Evolutionary conservation across 2,797 vertebrate species (phyloP), one percentile per base, ranked within the genome.

Genomic region (Lithobates pipiens): DNA sequence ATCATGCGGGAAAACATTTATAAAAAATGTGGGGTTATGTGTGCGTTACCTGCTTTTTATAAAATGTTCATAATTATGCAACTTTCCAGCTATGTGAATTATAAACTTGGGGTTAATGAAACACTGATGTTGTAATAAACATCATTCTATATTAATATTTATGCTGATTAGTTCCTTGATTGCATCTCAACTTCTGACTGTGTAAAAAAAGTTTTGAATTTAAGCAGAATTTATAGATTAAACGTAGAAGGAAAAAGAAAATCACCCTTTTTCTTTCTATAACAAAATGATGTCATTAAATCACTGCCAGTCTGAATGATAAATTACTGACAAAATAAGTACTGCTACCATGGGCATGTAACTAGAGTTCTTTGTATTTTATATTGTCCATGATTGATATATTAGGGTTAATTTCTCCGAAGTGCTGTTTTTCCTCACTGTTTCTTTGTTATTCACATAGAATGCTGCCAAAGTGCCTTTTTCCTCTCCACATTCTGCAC

Each of bases 401-500:
- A 71, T 73, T 27, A 44, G 54, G 71, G 70, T 85, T 85, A 50
- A 85, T 67, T 54, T 73, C 71, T 54, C 65, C 50, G 21, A 42
- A 15, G 72, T 39, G 54, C 54, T 61, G 54, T 61, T 68, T 46
- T 79, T 72, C 16, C 44, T 70, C 83, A 3, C 80, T 81, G 88
- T 90, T 88, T 91, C 90, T 91, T 93, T 91, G 90, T 90, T 90
- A 92, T 90, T 91, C 34, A 36, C 87, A 89, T 89, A 91, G 89
- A 90, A 91, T 84, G 84, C 89, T 91, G 90, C 90, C 91, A 90
- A 91, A 90, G 88, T 88, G 91, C 89, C 77, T 69, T 83, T 82
- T 69, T 70, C 71, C 71, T 27, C 91, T 92, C 89, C 90, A 92
- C 88, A 91, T 92, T 91, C 91, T 85, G 89, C 88, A 88, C 90